Base-by-base conservation (phyloP, 1,140 invertebrate species). In the Orchesella cincta region DNA sequence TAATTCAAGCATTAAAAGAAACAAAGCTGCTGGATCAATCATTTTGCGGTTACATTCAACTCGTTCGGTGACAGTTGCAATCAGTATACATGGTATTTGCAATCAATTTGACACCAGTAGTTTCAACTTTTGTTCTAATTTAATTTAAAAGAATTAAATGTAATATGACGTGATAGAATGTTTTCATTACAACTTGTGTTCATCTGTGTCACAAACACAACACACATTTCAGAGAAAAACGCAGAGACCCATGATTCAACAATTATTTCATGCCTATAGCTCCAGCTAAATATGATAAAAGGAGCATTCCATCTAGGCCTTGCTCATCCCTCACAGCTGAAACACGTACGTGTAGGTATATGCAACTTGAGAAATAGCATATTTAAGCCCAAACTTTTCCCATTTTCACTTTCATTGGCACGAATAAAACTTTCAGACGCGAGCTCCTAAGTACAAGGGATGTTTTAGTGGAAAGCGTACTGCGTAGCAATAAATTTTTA, bases 331-430 rank as follows among this genome's bases (percentile, higher is more conserved):
- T n/a, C n/a, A n/a, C n/a, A n/a, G n/a, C n/a, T n/a, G n/a, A n/a
- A n/a, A n/a, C n/a, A n/a, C n/a, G n/a, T n/a, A n/a, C n/a, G n/a
- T n/a, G n/a, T n/a, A n/a, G n/a, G n/a, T n/a, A n/a, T n/a, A n/a
- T n/a, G n/a, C n/a, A n/a, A n/a, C n/a, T n/a, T n/a, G n/a, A n/a
- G n/a, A n/a, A n/a, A n/a, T n/a, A n/a, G n/a, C n/a, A n/a, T n/a
- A n/a, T n/a, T n/a, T n/a, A n/a, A n/a, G n/a, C n/a, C n/a, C n/a
- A 67, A 67, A 67, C 28, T 67, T 67, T 67, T 33, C 26, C 62
- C 62, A 33, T 67, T 67, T 67, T 33, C 62, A 31, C 31, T 67
- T 28, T 62, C 54, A 62, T 67, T 67, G 62, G 31, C 62, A 67
- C 23, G 62, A 29, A 14, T 29, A 31, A 33, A 57, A 57, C 12